Percentiles rank a stretch among this genome's conserved stretches.
Conservation (phyloP, 2,113 vertebrate species). For the Rhabdornis inornatus region DNA sequence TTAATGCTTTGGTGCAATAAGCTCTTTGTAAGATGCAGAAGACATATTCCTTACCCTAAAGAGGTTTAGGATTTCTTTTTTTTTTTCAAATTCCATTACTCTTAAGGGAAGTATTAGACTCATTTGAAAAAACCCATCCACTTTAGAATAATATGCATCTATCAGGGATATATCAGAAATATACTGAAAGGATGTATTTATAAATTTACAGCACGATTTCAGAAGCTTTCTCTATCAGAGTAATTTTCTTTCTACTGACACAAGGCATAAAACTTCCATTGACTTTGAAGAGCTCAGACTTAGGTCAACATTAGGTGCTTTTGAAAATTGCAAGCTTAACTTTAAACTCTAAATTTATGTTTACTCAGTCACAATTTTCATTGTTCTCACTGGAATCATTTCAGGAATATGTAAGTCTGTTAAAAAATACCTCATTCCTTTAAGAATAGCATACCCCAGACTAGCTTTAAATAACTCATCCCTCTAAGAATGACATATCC, state of each 20-base stretch:
- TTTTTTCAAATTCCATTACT: neutral
- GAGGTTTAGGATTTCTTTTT: neutral
- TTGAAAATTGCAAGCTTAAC: slow-evolving; percentile 18
- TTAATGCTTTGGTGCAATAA: neutral
- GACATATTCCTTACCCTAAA: neutral
- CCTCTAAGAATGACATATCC: slow-evolving; percentile 50
- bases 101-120: neutral
- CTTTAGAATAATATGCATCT: neutral
- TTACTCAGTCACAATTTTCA: slow-evolving; percentile 30
- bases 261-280: neutral
- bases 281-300: neutral
- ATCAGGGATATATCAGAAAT: neutral
- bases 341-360: slow-evolving; percentile 38
- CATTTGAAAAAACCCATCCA: neutral
- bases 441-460: slow-evolving; percentile 22
- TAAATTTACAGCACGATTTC: neutral
- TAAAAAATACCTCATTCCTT: slow-evolving; percentile 54
- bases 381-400: slow-evolving; percentile 43
- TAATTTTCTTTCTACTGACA: neutral
- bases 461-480: slow-evolving; percentile 56
- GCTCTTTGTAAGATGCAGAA: neutral
- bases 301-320: neutral
- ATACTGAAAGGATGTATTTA: neutral
- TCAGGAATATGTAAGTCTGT: slow-evolving; percentile 42
- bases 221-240: neutral